Conservation (phyloP, 37 sponge, comb jelly and placozoan genomes). For the Chondrosia reniformis region DNA sequence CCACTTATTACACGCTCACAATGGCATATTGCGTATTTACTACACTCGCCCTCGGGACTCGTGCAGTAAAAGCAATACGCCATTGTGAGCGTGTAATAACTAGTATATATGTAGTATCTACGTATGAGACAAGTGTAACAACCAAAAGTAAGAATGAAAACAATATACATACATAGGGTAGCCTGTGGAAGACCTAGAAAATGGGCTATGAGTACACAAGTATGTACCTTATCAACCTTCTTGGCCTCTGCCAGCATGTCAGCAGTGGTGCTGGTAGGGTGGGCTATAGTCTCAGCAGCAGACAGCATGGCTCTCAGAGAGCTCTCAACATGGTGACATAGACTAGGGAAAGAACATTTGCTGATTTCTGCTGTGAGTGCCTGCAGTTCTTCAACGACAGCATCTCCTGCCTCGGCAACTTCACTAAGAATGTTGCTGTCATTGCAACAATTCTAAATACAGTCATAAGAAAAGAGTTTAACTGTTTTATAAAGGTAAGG, state of each 20-base stretch:
- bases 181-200: background rate
- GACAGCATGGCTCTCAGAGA: background rate
- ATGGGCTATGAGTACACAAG: too few relatives aligned
- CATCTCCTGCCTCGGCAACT: conserved; percentile 6
- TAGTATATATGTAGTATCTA: too few relatives aligned
- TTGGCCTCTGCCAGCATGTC: conserved; percentile 17
- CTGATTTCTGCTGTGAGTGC: background rate
- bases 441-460: too few relatives aligned
- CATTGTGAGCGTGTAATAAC: too few relatives aligned
- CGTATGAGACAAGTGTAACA: too few relatives aligned
- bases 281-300: background rate
- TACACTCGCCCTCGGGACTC: too few relatives aligned
- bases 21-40: too few relatives aligned
- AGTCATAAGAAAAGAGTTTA: too few relatives aligned
- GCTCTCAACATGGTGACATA: conserved; percentile 2
- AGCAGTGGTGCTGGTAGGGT: background rate
- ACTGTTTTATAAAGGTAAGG: too few relatives aligned
- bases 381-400: conserved; percentile 12
- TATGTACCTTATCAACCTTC: conserved; percentile 9
- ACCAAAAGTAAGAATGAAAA: background rate
- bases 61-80: too few relatives aligned
- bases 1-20: too few relatives aligned
- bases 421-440: background rate
- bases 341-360: background rate
- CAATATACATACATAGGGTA: background rate